Base-by-base conservation (phyloP, 2,888 invertebrate species). In the Leptinotarsa juncta region DNA sequence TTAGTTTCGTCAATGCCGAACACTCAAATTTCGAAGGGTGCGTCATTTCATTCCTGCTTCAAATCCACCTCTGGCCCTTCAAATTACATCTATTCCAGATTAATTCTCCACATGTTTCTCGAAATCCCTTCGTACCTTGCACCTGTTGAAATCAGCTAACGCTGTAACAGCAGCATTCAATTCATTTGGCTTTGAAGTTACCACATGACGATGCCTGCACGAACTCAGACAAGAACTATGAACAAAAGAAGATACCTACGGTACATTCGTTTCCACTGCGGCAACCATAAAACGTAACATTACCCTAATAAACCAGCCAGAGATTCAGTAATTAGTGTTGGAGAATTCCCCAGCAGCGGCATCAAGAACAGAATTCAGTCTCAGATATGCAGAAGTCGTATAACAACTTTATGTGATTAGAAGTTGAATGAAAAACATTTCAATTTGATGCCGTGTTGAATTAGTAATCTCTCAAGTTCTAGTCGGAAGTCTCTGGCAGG, bases 161-260 rank as follows among this genome's bases (percentile, higher is more conserved):
- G 20, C 57, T 20, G 14, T 20, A 57, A 23, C 23, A 4, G 15
- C 4, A 57, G 57, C 18, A 12, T 20, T 57, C 57, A 57, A 57
- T 57, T 57, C 20, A 20, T 4, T 23, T 15, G 57, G 57, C 57
- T 57, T 57, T 20, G 57, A 12, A 10, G 23, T 57, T 62, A n/a
- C 62, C 62, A 62, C 42, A 62, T 62, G 62, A 15, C 42, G 26
- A 62, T 32, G 62, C 42, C 16, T 32, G n/a, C 62, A 16, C 16
- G 42, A 26, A 62, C 42, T 32, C 20, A 7, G n/a, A 42, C 42
- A 14, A n/a, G 82, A 77, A 78, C 80, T 42, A 79, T 77, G 20
- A 67, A 49, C 66, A 67, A 67, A 67, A 51, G 53, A 67, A 67
- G 20, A 66, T 23, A 20, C 50, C 20, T n/a, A 23, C 15, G 66